These are phyloP conservation scores for Aricia artaxerxes DNA, from an alignment of 2,888 invertebrate genomes.

Conservation along the genomic window DNA sequence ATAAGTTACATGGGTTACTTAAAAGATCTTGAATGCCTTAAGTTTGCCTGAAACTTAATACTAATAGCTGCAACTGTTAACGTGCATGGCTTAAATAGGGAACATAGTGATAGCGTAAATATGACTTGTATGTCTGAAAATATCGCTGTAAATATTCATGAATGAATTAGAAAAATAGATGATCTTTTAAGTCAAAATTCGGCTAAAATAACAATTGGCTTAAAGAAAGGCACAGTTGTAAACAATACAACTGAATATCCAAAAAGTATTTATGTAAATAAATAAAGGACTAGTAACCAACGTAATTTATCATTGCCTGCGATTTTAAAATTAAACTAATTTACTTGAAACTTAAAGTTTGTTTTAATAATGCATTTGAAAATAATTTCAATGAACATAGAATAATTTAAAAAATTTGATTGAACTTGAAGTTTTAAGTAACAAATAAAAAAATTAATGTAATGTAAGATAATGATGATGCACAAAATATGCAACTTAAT, in stretches of 20 bases:
- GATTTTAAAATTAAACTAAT: not conserved
- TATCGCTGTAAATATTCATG: not conserved
- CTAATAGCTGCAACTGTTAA: slow-evolving; percentile 13
- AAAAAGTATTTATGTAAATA: not conserved
- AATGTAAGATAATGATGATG: slow-evolving; percentile 3
- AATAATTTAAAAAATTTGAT: not conserved
- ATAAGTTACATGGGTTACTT: slow-evolving; percentile 26
- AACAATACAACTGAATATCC: not conserved
- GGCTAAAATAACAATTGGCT: not conserved
- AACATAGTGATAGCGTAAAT: not conserved
- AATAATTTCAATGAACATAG: not conserved
- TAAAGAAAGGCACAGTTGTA: not conserved
- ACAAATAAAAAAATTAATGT: not conserved
- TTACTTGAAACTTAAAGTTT: slow-evolving; percentile 11
- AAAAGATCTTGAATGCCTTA: not conserved
- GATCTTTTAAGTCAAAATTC: not conserved
- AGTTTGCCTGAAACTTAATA: slow-evolving; percentile 1
- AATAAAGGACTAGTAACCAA: slow-evolving; percentile 15
- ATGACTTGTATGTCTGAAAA: not conserved
- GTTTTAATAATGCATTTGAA: not conserved
- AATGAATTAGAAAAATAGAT: not conserved
- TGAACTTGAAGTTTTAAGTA: not conserved
- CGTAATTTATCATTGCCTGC: slow-evolving; percentile 26
- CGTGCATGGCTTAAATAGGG: slow-evolving; percentile 24
- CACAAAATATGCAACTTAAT: slow-evolving; percentile 7